phyloP scores from a whole-genome alignment of 92 coral and sea anemone species.

The Zoanthus solanderi region DNA sequence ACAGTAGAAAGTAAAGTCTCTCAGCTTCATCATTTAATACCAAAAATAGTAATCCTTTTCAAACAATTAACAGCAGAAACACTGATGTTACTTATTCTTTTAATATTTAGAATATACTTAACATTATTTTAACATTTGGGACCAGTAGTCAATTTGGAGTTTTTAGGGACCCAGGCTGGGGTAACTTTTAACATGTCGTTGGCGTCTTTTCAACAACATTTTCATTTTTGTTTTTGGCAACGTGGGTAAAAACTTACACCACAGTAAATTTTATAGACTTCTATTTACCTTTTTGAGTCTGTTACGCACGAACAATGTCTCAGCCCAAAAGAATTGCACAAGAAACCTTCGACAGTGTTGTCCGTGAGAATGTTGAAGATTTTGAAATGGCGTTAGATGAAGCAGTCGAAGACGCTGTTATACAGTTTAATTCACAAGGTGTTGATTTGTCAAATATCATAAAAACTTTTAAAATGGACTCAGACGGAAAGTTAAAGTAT shows the following conservation, averaged over 20 bases:
- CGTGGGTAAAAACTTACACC: background rate
- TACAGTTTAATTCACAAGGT: slow-evolving; percentile 86
- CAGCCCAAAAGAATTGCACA: slow-evolving; percentile 75
- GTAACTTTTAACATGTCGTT: background rate
- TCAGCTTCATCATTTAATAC: background rate
- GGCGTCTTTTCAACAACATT: background rate
- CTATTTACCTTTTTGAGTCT: background rate
- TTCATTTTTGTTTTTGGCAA: background rate
- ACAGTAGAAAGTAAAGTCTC: background rate
- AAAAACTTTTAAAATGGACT: slow-evolving; percentile 66
- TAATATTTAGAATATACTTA: background rate
- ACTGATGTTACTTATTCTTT: background rate
- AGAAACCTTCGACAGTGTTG: slow-evolving; percentile 87
- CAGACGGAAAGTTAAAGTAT: slow-evolving; percentile 65
- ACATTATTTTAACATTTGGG: background rate
- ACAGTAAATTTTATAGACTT: background rate
- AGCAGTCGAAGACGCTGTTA: slow-evolving; percentile 75
- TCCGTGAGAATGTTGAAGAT: slow-evolving; percentile 86
- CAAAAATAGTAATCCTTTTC: background rate
- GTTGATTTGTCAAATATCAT: slow-evolving; percentile 85
- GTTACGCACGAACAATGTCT: slow-evolving; percentile 54
- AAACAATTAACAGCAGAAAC: background rate
- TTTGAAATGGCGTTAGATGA: slow-evolving; percentile 89
- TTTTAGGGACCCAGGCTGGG: background rate
- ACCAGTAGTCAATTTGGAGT: background rate